Conservation (phyloP, 2,113 vertebrate species). For the Salvator merianae region DNA sequence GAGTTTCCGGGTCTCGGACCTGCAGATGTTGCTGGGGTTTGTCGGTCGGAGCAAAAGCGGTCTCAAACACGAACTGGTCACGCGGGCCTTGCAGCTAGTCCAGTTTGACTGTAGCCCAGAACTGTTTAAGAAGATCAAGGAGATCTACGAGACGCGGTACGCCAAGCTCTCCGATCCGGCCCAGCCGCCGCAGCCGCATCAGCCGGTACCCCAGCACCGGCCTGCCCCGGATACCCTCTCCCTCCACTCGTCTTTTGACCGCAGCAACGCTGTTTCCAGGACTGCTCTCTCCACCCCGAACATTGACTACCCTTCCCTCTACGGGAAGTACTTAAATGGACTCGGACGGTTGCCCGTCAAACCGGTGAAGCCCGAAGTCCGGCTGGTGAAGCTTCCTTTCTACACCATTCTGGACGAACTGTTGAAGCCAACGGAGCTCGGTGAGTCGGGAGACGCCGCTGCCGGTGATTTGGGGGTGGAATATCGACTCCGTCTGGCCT, state of each 20-base stretch:
- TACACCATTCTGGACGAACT: constrained; percentile 94
- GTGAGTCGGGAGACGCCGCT: constrained; percentile 72
- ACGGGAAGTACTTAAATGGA: constrained; percentile 94
- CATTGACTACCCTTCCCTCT: constrained; percentile 80
- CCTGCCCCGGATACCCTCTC: constrained; percentile 78
- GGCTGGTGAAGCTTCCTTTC: constrained; percentile 93
- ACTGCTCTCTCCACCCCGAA: constrained; percentile 68
- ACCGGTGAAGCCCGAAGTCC: constrained; percentile 82
- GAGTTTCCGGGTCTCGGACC: constrained; percentile 99
- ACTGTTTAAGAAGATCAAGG: constrained; percentile 95
- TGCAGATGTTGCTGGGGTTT: constrained; percentile 96
- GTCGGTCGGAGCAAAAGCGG: constrained; percentile 99
- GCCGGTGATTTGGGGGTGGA: too few species aligned
- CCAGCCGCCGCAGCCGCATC: constrained; percentile 47
- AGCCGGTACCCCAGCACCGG: constrained; percentile 60
- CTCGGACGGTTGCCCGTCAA: constrained; percentile 85
- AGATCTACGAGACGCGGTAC: constrained; percentile 95
- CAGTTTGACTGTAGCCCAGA: constrained; percentile 97
- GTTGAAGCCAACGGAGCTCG: constrained; percentile 90
- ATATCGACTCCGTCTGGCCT: too few species aligned
- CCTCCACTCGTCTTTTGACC: constrained; percentile 78
- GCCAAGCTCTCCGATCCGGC: constrained; percentile 81
- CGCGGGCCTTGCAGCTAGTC: constrained; percentile 91
- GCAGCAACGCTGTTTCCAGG: constrained; percentile 65
- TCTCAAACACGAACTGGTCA: constrained; percentile 97